Evolutionary conservation across 2,113 vertebrate genomes (phyloP).

Genomic region (Nycticebus coucang): DNA sequence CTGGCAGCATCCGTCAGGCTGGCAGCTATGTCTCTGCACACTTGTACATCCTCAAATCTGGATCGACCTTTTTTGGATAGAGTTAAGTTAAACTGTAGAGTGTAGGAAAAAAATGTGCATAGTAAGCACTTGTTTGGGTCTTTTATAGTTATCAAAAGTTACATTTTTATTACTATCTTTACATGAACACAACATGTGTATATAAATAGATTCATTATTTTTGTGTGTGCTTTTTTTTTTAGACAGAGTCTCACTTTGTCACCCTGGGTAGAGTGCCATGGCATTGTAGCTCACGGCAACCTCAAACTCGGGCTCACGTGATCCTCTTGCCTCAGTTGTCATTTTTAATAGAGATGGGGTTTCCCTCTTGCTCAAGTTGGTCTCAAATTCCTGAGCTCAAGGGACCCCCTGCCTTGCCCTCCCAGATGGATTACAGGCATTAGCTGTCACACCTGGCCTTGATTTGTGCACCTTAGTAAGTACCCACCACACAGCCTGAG

Average conservation of each 20-base stretch:
- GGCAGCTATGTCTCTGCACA: not conserved
- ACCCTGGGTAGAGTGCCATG: no score
- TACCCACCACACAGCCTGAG: not conserved
- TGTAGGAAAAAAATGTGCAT: not conserved
- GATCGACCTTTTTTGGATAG: not conserved
- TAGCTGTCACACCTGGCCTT: not conserved
- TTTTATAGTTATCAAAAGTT: constrained; percentile 18
- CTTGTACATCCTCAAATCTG: not conserved
- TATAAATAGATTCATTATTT: not conserved
- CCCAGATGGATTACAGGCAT: no score
- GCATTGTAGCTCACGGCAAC: no score
- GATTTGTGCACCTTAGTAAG: not conserved
- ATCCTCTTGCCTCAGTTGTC: no score
- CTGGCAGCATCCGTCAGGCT: not conserved
- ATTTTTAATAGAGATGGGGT: no score
- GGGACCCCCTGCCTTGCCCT: no score
- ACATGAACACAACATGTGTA: not conserved
- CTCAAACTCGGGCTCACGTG: no score
- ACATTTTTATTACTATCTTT: not conserved
- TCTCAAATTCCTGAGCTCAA: no score
- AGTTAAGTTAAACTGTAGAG: not conserved
- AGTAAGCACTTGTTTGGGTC: constrained; percentile 2
- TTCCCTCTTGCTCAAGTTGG: no score
- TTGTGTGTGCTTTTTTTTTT: not conserved
- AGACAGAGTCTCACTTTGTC: no score